phyloP scores from a whole-genome alignment of 2,797 vertebrate species.

The Zonotrichia albicollis region DNA sequence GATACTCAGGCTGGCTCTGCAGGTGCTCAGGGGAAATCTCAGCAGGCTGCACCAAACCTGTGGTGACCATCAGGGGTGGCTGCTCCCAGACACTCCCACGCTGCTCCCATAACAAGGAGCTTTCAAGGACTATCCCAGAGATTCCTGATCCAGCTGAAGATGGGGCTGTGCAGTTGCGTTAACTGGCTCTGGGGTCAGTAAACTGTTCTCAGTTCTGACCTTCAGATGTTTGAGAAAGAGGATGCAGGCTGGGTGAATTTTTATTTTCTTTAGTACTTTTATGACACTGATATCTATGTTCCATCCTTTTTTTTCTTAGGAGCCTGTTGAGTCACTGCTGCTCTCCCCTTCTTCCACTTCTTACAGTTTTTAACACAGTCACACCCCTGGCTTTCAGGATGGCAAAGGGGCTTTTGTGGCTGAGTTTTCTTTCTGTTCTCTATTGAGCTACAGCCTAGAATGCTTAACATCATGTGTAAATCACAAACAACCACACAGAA shows the following conservation, averaged over 20 bases:
- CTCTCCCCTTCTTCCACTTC: not conserved
- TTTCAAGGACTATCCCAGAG: constrained; percentile 10
- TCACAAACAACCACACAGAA: not conserved
- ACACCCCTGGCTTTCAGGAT: not conserved
- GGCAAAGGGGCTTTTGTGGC: not conserved
- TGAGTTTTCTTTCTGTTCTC: not conserved
- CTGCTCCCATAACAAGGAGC: not conserved
- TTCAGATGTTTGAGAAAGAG: not conserved
- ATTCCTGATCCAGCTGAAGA: not conserved
- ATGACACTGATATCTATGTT: not conserved
- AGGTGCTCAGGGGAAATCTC: not conserved
- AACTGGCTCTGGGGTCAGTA: not conserved
- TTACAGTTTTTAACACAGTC: not conserved
- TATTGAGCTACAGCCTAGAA: not conserved
- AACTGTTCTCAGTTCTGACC: not conserved
- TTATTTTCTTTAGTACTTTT: not conserved
- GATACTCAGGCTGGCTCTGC: not conserved
- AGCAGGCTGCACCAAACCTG: not conserved
- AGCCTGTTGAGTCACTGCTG: not conserved
- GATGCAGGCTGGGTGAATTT: not conserved
- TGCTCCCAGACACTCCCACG: not conserved
- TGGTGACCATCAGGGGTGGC: not conserved
- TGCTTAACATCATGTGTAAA: not conserved
- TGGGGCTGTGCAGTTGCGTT: not conserved
- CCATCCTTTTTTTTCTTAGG: not conserved